A percentile compares a stretch with the other conserved stretches of the same genome.
Conservation (phyloP, 2,888 invertebrate genomes). For the Amorpha juglandis region DNA sequence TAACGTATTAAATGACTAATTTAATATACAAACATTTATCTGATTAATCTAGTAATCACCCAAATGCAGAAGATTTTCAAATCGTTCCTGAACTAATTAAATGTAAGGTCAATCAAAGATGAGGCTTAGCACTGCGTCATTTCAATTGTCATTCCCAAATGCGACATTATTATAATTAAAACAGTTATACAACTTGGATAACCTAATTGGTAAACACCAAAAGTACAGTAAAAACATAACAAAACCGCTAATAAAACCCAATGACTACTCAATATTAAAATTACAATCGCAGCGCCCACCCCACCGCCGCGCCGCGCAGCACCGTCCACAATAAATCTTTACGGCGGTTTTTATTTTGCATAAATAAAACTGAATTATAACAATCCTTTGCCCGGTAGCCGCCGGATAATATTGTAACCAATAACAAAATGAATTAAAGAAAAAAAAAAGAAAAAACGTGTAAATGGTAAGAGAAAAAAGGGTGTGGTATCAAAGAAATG, state of each 20-base stretch:
- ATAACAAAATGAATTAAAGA: constrained; percentile 76
- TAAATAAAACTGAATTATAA: constrained; percentile 83
- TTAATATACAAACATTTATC: too few relatives aligned
- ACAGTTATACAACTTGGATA: neutral
- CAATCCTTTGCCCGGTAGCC: constrained; percentile 81
- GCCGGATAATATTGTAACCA: constrained; percentile 80
- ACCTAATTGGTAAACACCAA: constrained; percentile 28
- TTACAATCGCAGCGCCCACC: constrained; percentile 54
- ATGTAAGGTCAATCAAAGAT: too few relatives aligned
- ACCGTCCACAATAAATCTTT: constrained; percentile 70
- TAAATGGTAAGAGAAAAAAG: constrained; percentile 67
- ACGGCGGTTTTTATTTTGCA: constrained; percentile 78
- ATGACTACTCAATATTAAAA: constrained; percentile 42
- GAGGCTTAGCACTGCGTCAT: too few relatives aligned
- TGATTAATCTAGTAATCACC: too few relatives aligned
- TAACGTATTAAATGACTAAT: too few relatives aligned
- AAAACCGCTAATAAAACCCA: constrained; percentile 37
- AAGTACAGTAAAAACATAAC: constrained; percentile 3
- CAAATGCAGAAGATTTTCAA: too few relatives aligned
- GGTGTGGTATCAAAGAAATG: constrained; percentile 70
- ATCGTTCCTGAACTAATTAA: too few relatives aligned
- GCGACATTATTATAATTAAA: neutral
- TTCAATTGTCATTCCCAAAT: too few relatives aligned
- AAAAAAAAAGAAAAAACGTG: constrained; percentile 65
- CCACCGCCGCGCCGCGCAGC: constrained; percentile 39